Conservation (phyloP, 1,140 invertebrate genomes). For the Apocrypta bakeri region DNA sequence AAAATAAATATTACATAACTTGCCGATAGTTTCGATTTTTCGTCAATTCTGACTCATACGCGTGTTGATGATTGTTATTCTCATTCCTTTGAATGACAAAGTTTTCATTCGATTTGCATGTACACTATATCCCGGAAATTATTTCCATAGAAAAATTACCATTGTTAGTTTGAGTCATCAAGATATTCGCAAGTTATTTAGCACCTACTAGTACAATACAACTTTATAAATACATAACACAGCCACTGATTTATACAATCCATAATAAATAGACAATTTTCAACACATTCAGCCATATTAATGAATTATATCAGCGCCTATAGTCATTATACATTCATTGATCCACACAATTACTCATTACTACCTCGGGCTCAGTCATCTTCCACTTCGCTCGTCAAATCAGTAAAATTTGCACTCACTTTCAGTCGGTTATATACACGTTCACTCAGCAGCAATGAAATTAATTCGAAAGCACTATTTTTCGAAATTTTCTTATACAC, state of each 20-base stretch:
- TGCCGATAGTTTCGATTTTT: background rate
- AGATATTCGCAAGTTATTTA: background rate
- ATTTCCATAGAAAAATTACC: background rate
- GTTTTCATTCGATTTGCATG: background rate
- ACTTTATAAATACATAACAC: background rate
- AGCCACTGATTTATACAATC: background rate
- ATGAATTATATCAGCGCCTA: background rate
- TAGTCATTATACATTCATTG: background rate
- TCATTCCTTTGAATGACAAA: background rate
- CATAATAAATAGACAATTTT: background rate
- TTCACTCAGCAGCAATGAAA: background rate
- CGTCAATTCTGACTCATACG: background rate
- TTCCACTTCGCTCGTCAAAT: background rate
- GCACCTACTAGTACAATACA: background rate
- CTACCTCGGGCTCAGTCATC: background rate
- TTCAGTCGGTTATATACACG: background rate
- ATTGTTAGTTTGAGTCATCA: background rate
- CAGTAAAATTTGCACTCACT: conserved; percentile 2
- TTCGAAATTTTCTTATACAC: background rate
- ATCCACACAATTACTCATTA: conserved; percentile 3
- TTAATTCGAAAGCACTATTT: conserved; percentile 9
- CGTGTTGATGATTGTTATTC: conserved; percentile 1
- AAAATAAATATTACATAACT: background rate
- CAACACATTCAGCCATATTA: background rate
- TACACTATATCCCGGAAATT: background rate